Base-by-base conservation (phyloP, 2,888 invertebrate genomes). In the Hypomecis atomaria region DNA sequence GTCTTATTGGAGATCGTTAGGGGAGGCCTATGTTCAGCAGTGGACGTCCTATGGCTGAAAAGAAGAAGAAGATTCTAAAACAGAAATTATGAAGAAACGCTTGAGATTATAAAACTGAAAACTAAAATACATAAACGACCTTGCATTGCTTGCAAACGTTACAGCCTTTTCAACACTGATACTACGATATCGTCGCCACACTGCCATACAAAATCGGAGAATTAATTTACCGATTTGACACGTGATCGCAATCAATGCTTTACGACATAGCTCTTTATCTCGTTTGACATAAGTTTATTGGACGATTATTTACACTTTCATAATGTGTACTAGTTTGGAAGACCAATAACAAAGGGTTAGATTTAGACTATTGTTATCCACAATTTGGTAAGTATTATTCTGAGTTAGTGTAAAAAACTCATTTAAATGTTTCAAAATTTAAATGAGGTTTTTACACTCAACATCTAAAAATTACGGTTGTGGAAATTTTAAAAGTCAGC, bases 151-250 rank as follows among this genome's bases (percentile, higher is more conserved):
- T 23, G 23, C 23, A 23, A 60, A 59, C 47, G 40, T 59, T 33
- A 47, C n/a, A 6, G 49, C 61, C 65, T 67, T 59, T 63, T 10
- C 45, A 62, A 66, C 56, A 11, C 48, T 40, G 59, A 60, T 55
- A 10, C 7, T 45, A 6, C 44, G 62, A 61, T 49, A 53, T 61
- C 58, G 11, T 40, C 50, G 10, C 65, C 56, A 40, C 52, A 23
- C 40, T 54, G 58, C 67, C 69, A 71, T 69, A 66, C 55, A 67
- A 67, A 71, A 71, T 69, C 50, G 61, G 52, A 8, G 45, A 67
- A 63, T 67, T 67, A 65, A 65, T 55, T 65, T 62, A 23, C 11
- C 59, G 64, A 65, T 65, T 68, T 37, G 63, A 42, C 34, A 64
- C 67, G 64, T 63, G 49, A 40, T 59, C 23, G 65, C 56, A 66